Evolutionary conservation across 2,797 vertebrate genomes (phyloP).

Genomic region (Loriculus beryllinus): DNA sequence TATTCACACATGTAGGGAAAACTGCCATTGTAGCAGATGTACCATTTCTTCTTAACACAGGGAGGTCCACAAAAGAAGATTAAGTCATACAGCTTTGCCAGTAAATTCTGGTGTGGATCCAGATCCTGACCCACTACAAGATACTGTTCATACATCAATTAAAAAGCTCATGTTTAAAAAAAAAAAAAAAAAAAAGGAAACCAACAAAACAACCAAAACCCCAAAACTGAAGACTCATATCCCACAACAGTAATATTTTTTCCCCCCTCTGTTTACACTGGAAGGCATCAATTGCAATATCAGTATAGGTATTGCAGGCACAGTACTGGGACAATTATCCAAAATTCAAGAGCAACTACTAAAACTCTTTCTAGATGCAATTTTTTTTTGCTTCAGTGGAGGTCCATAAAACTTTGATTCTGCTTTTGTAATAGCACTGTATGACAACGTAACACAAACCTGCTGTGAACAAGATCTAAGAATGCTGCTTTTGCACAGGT

Average conservation of each 20-base stretch:
- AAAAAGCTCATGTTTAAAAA: not conserved
- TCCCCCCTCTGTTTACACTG: not conserved
- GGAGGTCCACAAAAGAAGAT: not conserved
- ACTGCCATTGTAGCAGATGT: not conserved
- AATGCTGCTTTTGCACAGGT: not conserved
- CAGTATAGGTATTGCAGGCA: not conserved
- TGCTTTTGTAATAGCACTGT: not conserved
- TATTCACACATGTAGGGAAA: not conserved
- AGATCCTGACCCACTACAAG: not conserved
- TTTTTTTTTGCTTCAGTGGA: not conserved
- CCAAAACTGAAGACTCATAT: not conserved
- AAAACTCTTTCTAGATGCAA: not conserved
- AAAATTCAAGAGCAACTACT: not conserved
- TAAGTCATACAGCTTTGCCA: not conserved
- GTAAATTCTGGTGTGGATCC: not conserved
- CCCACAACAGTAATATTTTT: not conserved
- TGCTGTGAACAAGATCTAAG: not conserved
- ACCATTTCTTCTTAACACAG: not conserved
- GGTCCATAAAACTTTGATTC: not conserved
- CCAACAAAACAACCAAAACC: not conserved
- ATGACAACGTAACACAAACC: not conserved
- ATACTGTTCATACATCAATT: not conserved
- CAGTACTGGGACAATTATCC: not conserved
- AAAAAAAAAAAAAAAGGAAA: not conserved
- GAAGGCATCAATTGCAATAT: not conserved